A percentile compares a stretch with the other conserved stretches of the same genome.
Evolutionary conservation across 2,888 invertebrate species (phyloP).

Genomic region (Nipponacmea schrenckii): DNA sequence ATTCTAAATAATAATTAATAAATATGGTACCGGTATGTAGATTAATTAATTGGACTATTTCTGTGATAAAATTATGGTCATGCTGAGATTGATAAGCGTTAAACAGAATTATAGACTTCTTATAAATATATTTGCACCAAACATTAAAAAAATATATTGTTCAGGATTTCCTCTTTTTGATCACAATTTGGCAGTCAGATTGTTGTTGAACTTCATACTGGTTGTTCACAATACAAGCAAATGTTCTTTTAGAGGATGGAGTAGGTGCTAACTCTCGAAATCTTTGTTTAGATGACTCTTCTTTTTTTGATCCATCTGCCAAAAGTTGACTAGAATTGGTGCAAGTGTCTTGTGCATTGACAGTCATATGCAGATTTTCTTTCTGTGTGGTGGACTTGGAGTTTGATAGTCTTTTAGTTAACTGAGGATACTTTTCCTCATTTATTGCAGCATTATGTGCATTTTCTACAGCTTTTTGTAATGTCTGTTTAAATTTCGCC

Average conservation of each 20-base stretch:
- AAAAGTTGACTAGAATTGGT: background rate
- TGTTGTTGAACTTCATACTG: constrained; percentile 17
- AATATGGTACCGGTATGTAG: no score
- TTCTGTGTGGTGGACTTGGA: background rate
- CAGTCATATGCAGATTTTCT: background rate
- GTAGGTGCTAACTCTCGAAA: background rate
- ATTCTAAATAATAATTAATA: no score
- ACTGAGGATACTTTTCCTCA: constrained; percentile 9
- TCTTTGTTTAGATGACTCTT: background rate
- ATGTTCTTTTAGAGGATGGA: background rate
- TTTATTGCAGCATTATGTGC: constrained; percentile 9
- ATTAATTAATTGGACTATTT: no score
- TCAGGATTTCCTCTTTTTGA: constrained; percentile 5
- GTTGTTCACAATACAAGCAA: constrained; percentile 5
- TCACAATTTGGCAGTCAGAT: constrained; percentile 18
- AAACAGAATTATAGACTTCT: no score
- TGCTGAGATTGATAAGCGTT: no score
- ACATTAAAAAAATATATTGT: no score
- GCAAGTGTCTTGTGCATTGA: background rate
- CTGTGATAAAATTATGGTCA: no score
- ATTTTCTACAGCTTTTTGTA: constrained; percentile 41
- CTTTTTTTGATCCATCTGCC: background rate
- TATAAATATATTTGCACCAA: no score
- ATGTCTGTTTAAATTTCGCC: constrained; percentile 38
- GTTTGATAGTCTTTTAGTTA: constrained; percentile 9